phyloP scores from a whole-genome alignment of 2,113 vertebrate genomes.

The Tragelaphus scriptus region DNA sequence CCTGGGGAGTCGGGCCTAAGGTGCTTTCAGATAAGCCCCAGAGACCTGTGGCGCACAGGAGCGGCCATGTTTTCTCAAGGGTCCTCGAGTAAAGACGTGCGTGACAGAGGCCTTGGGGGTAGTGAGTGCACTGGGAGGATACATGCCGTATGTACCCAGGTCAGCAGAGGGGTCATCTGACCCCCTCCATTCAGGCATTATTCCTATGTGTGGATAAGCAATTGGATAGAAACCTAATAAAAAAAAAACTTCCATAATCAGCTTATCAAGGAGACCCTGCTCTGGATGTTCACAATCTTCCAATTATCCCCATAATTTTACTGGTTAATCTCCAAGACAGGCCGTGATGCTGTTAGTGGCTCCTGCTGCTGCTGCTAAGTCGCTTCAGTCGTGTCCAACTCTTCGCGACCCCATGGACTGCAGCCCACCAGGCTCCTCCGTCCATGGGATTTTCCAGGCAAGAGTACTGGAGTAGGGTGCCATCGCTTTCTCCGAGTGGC shows the following conservation, averaged over 20 bases:
- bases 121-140: not conserved
- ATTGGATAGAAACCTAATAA: not conserved
- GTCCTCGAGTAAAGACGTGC: not conserved
- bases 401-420: too few relatives aligned
- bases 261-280: not conserved
- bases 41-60: not conserved
- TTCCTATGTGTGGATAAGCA: constrained; percentile 18
- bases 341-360: not conserved
- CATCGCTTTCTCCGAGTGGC: not conserved
- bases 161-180: not conserved
- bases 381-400: too few relatives aligned
- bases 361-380: not conserved
- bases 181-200: not conserved
- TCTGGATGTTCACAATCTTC: not conserved
- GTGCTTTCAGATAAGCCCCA: too few relatives aligned
- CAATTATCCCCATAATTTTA: too few relatives aligned
- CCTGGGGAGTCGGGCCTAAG: not conserved
- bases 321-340: not conserved
- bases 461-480: too few relatives aligned
- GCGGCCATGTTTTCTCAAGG: not conserved
- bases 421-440: too few relatives aligned
- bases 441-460: too few relatives aligned
- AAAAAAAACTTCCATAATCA: not conserved
- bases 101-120: not conserved
- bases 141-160: not conserved